phyloP scores from a whole-genome alignment of 1,140 invertebrate genomes.

The Lasioglossum baleicum region DNA sequence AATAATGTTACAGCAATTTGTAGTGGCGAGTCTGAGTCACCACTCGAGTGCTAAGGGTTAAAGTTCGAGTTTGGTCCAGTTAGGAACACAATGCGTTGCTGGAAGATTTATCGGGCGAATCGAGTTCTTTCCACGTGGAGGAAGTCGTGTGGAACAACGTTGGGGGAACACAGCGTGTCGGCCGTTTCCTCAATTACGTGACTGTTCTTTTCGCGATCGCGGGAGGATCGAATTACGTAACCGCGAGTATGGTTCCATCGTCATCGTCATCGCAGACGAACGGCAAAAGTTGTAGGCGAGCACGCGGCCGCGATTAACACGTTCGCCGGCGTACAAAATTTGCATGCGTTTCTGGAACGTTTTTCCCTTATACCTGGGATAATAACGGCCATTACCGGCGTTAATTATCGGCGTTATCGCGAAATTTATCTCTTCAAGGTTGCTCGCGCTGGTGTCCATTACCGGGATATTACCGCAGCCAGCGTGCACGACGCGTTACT shows the following conservation, averaged over 20 bases:
- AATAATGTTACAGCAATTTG: too few species aligned
- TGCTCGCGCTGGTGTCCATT: conserved; percentile 27
- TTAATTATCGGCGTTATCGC: conserved; percentile 44
- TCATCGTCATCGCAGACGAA: neutral
- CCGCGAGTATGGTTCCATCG: neutral
- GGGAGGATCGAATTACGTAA: conserved; percentile 13
- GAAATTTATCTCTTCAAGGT: conserved; percentile 45
- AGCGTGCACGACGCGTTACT: neutral
- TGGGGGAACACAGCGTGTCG: conserved; percentile 12
- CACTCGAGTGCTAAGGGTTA: too few species aligned
- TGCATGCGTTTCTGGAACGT: conserved; percentile 21
- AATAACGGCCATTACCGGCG: conserved; percentile 36
- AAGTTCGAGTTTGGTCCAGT: too few species aligned
- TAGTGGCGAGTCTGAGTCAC: too few species aligned
- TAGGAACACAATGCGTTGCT: too few species aligned
- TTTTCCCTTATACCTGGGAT: conserved; percentile 23
- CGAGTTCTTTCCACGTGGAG: neutral
- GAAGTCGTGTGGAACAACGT: neutral
- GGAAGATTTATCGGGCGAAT: too few species aligned
- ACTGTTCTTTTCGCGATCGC: conserved; percentile 3
- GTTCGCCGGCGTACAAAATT: conserved; percentile 13
- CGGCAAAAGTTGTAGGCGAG: neutral
- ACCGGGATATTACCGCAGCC: conserved; percentile 18
- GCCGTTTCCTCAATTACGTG: conserved; percentile 22
- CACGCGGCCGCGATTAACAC: conserved; percentile 8